These are phyloP conservation scores for Procavia capensis DNA, from an alignment of 2,113 vertebrate genomes.

Conservation along the genomic window DNA sequence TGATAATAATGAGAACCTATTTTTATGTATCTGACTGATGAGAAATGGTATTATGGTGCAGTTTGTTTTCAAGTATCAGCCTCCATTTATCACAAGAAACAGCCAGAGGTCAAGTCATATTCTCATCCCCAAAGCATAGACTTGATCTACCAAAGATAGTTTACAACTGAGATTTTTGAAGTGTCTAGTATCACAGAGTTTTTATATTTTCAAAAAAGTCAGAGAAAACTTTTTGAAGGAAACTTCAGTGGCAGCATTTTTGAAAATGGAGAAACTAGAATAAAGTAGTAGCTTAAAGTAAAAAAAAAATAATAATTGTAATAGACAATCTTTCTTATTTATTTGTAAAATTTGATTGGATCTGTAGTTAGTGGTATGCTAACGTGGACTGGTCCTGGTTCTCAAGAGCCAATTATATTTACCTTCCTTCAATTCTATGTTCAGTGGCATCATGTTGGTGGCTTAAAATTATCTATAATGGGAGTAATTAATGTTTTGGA, in stretches of 20 bases:
- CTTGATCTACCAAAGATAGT: slow-evolving; percentile 7
- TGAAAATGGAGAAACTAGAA: neutral
- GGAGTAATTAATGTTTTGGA: neutral
- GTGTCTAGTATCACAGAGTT: neutral
- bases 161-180: neutral
- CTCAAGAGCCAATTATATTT: neutral
- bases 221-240: neutral
- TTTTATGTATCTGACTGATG: neutral
- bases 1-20: neutral
- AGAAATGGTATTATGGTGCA: neutral
- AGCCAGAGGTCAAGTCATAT: slow-evolving; percentile 54
- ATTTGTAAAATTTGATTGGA: neutral
- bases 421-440: neutral
- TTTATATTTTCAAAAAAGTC: neutral
- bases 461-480: neutral
- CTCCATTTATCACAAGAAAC: slow-evolving; percentile 50
- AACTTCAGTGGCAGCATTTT: neutral
- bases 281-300: neutral
- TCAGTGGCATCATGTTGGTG: neutral
- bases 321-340: neutral
- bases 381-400: neutral
- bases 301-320: neutral
- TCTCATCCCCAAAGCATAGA: neutral
- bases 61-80: neutral
- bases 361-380: neutral